These are phyloP conservation scores for Micoletzkya japonica DNA, from an alignment of 2,888 invertebrate genomes.

Conservation along the genomic window DNA sequence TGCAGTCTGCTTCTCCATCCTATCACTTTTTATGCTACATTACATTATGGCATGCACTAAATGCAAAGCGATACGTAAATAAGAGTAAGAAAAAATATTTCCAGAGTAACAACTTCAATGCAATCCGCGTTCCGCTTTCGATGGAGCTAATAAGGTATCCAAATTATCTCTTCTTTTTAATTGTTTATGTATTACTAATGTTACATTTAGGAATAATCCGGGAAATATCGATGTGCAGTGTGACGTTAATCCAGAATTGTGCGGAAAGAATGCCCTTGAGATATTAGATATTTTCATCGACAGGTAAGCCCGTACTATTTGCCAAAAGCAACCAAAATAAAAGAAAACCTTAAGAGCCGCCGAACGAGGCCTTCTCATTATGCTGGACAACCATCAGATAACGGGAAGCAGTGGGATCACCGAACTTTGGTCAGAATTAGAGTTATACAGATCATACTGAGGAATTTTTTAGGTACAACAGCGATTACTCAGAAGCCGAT, in stretches of 20 bases:
- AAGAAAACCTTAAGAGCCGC: constrained; percentile 3
- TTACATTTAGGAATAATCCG: constrained; percentile 13
- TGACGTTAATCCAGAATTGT: constrained; percentile 12
- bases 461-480: constrained; percentile 14
- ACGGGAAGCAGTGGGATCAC: constrained; percentile 7
- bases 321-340: background rate
- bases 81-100: background rate
- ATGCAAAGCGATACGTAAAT: too few relatives aligned
- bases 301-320: background rate
- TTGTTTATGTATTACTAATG: background rate
- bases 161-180: background rate
- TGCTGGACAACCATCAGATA: constrained; percentile 27
- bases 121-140: constrained; percentile 23
- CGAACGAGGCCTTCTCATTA: constrained; percentile 16
- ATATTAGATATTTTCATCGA: constrained; percentile 18
- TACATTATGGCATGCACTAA: too few relatives aligned
- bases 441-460: background rate
- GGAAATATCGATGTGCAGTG: constrained; percentile 13
- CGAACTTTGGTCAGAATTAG: constrained; percentile 13
- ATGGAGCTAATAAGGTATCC: constrained; percentile 17
- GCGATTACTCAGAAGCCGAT: constrained; percentile 17
- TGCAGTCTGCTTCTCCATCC: too few relatives aligned
- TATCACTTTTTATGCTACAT: too few relatives aligned
- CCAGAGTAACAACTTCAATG: constrained; percentile 28
- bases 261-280: constrained; percentile 8